These are phyloP conservation scores for Reinhardtius hippoglossoides DNA, from an alignment of 2,113 vertebrate genomes.

Conservation along the genomic window DNA sequence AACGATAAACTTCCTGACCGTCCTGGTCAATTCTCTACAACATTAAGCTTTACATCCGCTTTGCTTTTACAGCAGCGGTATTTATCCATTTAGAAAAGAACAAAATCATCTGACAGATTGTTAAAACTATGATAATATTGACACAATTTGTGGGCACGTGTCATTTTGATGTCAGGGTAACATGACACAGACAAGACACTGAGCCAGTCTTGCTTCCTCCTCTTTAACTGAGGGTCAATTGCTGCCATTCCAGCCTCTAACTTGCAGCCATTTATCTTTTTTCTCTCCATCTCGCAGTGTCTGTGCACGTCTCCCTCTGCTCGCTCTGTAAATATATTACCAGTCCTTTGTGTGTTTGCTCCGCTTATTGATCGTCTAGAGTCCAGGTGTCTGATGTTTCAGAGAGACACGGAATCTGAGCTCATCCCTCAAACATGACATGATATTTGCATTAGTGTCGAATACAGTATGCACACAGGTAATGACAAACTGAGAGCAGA, in stretches of 20 bases:
- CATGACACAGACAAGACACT: conserved; percentile 29
- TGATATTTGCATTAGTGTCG: conserved; percentile 35
- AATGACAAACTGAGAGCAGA: conserved; percentile 42
- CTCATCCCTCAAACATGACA: conserved; percentile 55
- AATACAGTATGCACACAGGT: conserved; percentile 21
- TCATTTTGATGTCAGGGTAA: conserved; percentile 32
- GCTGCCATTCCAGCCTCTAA: conserved; percentile 38
- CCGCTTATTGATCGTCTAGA: conserved; percentile 75
- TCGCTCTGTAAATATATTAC: conserved; percentile 71
- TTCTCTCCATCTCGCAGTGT: conserved; percentile 15
- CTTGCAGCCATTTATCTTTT: conserved; percentile 46
- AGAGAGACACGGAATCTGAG: conserved; percentile 39
- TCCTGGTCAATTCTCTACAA: not conserved
- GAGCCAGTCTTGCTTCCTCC: conserved; percentile 33
- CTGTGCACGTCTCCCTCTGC: conserved; percentile 20
- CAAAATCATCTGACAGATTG: not conserved
- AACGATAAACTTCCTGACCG: conserved; percentile 17
- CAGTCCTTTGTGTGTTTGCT: conserved; percentile 56
- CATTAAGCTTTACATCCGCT: conserved; percentile 2
- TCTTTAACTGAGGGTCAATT: conserved; percentile 45
- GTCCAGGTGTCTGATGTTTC: conserved; percentile 68
- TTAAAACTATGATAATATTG: not conserved
- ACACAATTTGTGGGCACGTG: not conserved
- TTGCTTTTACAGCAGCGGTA: conserved; percentile 2
- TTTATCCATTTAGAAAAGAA: conserved; percentile 3